Conservation (phyloP, 2,113 vertebrate genomes). For the Ammospiza nelsoni region DNA sequence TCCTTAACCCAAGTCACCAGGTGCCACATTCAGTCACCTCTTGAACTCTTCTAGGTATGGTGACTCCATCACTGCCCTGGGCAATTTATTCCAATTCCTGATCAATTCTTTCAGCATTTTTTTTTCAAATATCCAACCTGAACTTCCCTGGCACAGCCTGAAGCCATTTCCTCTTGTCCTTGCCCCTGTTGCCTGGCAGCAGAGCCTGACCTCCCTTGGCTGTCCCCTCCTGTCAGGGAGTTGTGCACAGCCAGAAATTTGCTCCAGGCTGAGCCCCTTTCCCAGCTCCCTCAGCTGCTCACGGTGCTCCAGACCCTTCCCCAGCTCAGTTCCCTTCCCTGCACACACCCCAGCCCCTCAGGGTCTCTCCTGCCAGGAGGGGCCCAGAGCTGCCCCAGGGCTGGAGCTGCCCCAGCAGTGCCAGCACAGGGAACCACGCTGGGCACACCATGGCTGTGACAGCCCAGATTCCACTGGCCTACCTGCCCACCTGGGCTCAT, state of each 20-base stretch:
- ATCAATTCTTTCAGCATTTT: background rate
- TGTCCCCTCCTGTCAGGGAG: background rate
- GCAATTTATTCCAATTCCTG: background rate
- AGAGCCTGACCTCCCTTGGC: rapidly evolving
- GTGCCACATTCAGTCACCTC: background rate
- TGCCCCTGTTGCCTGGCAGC: background rate
- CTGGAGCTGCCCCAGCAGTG: background rate
- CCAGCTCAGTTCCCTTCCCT: background rate
- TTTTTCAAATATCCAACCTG: background rate
- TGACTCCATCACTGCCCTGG: background rate
- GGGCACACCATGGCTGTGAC: background rate
- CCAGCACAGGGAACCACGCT: background rate
- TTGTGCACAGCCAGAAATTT: background rate
- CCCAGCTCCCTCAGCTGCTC: background rate
- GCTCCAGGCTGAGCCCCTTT: background rate
- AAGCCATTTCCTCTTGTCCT: background rate
- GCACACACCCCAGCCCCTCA: background rate
- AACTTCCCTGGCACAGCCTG: rapidly evolving
- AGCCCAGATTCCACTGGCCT: background rate
- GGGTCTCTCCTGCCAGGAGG: background rate
- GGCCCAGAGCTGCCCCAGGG: background rate
- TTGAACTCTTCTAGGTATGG: background rate
- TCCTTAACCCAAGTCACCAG: background rate
- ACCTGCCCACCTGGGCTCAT: background rate
- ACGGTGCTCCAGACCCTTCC: background rate